These are phyloP conservation scores for Ditylenchus weischeri DNA, from an alignment of 2,888 invertebrate genomes.

Conservation along the genomic window DNA sequence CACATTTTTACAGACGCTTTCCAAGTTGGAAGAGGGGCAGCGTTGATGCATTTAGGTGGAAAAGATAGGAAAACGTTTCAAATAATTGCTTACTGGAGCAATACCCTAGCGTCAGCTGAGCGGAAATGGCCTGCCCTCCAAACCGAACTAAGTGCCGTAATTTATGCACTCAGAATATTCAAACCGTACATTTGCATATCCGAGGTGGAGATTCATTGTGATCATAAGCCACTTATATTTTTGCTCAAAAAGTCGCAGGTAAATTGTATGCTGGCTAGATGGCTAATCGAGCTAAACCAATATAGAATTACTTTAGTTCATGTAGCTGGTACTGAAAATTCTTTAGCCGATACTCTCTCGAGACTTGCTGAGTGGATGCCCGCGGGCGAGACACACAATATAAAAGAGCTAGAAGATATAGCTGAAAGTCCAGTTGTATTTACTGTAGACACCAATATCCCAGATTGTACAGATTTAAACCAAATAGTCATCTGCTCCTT, in stretches of 20 bases:
- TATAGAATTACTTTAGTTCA: conserved; percentile 26
- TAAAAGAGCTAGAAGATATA: conserved; percentile 15
- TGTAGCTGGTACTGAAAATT: conserved; percentile 21
- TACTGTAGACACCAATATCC: background rate
- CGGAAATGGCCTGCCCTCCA: conserved; percentile 17
- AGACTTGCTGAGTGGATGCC: background rate
- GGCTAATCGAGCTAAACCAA: conserved; percentile 21
- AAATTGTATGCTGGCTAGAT: conserved; percentile 20
- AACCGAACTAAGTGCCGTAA: conserved; percentile 16
- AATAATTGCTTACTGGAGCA: conserved; percentile 20
- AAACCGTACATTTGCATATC: conserved; percentile 22
- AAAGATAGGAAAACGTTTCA: conserved; percentile 3
- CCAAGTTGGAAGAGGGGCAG: conserved; percentile 21
- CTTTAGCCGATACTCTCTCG: conserved; percentile 22
- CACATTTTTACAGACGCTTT: conserved; percentile 29
- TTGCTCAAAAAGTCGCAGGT: conserved; percentile 20
- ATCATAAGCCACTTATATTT: conserved; percentile 23
- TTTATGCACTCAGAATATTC: conserved; percentile 21
- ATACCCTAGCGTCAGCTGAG: conserved; percentile 11
- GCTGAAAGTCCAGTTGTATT: conserved; percentile 16
- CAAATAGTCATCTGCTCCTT: no score
- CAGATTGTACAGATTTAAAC: no score
- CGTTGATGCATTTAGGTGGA: conserved; percentile 22
- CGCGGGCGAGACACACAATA: background rate
- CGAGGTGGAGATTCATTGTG: conserved; percentile 22